Conservation (phyloP, 2,797 vertebrate species). For the Sebastolobus alascanus region DNA sequence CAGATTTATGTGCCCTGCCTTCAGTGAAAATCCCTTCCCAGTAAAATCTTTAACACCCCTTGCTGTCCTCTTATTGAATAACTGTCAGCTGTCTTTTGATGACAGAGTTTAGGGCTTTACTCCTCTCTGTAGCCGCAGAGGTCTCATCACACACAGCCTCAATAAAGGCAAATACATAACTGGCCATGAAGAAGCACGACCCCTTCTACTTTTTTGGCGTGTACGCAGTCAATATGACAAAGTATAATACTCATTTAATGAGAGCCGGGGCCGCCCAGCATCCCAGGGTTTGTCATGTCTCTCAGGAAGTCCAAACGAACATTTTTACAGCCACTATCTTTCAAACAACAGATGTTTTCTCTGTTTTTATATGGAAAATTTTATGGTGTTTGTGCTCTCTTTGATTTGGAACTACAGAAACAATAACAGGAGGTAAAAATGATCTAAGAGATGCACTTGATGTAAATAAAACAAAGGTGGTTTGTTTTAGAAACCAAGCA, state of each 20-base stretch:
- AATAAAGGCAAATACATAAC: conserved; percentile 56
- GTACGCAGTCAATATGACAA: conserved; percentile 45
- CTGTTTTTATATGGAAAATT: conserved; percentile 1
- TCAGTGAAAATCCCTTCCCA: conserved; percentile 77
- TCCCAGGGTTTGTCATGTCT: conserved; percentile 8
- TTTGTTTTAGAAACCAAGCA: neutral
- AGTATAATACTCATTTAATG: conserved; percentile 53
- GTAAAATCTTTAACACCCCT: conserved; percentile 82
- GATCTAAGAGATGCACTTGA: neutral
- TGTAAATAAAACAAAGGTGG: neutral
- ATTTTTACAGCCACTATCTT: conserved; percentile 37
- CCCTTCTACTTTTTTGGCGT: conserved; percentile 26
- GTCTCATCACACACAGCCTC: conserved; percentile 52
- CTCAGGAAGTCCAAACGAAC: conserved; percentile 27
- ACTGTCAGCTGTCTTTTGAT: conserved; percentile 79
- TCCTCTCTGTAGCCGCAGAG: conserved; percentile 48
- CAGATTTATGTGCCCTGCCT: conserved; percentile 79
- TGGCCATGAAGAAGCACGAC: conserved; percentile 25
- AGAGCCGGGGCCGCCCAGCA: conserved; percentile 4
- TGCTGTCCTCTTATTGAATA: conserved; percentile 80
- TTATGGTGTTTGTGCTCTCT: conserved; percentile 14
- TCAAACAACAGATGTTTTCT: conserved; percentile 46
- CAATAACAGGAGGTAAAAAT: conserved; percentile 13
- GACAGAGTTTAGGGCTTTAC: conserved; percentile 73
- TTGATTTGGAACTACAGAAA: conserved; percentile 21